phyloP scores from a whole-genome alignment of 1,140 invertebrate species.

The Dysdera silvatica region DNA sequence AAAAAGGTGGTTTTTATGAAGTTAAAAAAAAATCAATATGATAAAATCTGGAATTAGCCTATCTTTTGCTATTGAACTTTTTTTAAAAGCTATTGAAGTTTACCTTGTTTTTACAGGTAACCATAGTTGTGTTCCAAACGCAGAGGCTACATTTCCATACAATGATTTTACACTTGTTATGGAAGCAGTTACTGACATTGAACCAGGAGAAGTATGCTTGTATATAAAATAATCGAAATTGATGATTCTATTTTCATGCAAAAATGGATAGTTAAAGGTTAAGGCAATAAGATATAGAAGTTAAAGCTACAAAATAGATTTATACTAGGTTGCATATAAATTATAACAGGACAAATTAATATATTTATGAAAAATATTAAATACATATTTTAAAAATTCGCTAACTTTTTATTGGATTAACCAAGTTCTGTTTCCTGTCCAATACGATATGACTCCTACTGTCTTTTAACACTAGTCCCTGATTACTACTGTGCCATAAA shows the following conservation, averaged over 20 bases:
- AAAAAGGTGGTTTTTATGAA: too few species aligned
- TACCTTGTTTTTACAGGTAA: slow-evolving; percentile 56
- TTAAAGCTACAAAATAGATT: not conserved
- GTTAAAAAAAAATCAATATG: too few species aligned
- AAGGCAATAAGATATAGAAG: not conserved
- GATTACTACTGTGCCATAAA: too few species aligned
- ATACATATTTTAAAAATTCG: not conserved
- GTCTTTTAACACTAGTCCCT: too few species aligned
- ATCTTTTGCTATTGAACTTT: too few species aligned
- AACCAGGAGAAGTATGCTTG: slow-evolving; percentile 56
- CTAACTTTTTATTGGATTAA: slow-evolving; percentile 53
- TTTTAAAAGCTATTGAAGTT: too few species aligned
- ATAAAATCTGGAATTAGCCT: too few species aligned
- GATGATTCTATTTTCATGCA: too few species aligned
- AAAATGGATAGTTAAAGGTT: not conserved
- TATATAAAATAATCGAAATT: not conserved
- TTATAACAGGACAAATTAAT: not conserved
- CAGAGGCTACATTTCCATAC: slow-evolving; percentile 71
- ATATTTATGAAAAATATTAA: not conserved
- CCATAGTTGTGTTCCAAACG: slow-evolving; percentile 87
- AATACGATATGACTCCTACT: too few species aligned
- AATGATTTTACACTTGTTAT: slow-evolving; percentile 72
- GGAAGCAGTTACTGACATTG: slow-evolving; percentile 64
- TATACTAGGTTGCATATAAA: not conserved
- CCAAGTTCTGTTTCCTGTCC: slow-evolving; percentile 85